These are phyloP conservation scores for Lathronympha strigana DNA, from an alignment of 2,888 invertebrate genomes.

Conservation along the genomic window DNA sequence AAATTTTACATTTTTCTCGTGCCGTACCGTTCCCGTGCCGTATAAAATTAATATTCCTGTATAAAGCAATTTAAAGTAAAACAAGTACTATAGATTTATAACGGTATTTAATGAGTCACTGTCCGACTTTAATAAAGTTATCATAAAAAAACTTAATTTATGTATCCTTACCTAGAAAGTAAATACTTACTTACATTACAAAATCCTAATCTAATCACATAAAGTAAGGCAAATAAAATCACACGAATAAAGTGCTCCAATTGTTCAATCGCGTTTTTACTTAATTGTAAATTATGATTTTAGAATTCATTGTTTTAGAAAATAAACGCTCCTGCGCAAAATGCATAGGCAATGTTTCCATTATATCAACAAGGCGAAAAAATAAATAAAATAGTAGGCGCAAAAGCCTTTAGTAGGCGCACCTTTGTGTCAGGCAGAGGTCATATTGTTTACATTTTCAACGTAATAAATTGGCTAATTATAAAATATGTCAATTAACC, in stretches of 20 bases:
- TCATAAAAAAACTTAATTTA: constrained; percentile 24
- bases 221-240: neutral
- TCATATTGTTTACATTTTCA: too few relatives aligned
- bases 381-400: constrained; percentile 16
- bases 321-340: neutral
- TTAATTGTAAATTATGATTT: too few relatives aligned
- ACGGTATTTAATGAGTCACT: constrained; percentile 39
- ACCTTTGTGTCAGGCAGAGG: too few relatives aligned
- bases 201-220: constrained; percentile 10
- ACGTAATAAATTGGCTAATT: too few relatives aligned
- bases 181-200: neutral
- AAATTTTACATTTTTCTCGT: too few relatives aligned
- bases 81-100: neutral
- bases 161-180: too few relatives aligned
- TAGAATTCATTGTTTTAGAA: neutral
- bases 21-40: too few relatives aligned
- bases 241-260: neutral
- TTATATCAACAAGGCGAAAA: neutral
- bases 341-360: neutral
- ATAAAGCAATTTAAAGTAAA: neutral
- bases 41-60: too few relatives aligned
- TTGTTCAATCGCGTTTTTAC: too few relatives aligned
- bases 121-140: constrained; percentile 9
- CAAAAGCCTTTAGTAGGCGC: neutral
- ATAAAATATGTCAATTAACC: constrained; percentile 19